These are phyloP conservation scores for Lasioglossum zephyrum DNA, from an alignment of 2,888 invertebrate genomes.

Conservation along the genomic window DNA sequence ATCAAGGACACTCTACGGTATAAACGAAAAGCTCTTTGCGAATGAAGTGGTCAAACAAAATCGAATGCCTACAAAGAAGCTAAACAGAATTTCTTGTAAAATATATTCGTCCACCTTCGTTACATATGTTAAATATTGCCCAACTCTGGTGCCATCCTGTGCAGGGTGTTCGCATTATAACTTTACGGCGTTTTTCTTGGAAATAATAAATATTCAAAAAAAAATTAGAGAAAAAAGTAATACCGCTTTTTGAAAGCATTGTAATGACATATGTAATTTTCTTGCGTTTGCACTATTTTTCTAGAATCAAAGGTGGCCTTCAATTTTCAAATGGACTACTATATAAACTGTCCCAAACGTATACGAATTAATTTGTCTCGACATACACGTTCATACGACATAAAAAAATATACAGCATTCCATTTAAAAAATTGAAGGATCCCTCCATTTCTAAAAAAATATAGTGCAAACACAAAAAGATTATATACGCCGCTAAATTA, in stretches of 20 bases:
- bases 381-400: neutral
- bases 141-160: slow-evolving; percentile 42
- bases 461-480: neutral
- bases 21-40: neutral
- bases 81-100: neutral
- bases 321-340: neutral
- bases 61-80: neutral
- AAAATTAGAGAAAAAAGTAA: neutral
- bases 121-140: slow-evolving; percentile 15
- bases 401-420: neutral
- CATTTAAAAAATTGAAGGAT: neutral
- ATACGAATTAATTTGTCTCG: neutral
- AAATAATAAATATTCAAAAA: neutral
- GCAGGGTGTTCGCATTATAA: neutral
- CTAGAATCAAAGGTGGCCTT: neutral
- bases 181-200: neutral
- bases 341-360: neutral
- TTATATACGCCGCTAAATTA: neutral
- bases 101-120: neutral
- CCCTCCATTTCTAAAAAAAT: neutral
- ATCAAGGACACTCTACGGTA: neutral
- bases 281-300: neutral
- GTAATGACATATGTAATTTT: neutral
- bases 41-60: neutral
- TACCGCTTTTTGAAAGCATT: neutral